Evolutionary conservation across 1,140 invertebrate species (phyloP).

Genomic region (Apocrypta bakeri): DNA sequence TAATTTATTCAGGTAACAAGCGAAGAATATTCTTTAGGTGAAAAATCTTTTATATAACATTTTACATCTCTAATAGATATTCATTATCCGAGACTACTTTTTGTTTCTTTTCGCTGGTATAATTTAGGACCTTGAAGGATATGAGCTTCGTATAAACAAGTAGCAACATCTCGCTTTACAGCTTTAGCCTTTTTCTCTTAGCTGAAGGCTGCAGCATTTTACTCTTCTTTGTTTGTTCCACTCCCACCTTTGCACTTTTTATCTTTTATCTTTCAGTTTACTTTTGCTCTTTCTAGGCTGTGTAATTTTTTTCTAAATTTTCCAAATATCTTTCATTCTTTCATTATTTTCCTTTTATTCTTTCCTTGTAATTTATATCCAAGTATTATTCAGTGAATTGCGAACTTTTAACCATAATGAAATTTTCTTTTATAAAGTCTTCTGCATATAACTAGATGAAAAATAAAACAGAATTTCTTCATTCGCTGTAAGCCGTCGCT

Average conservation of each 20-base stretch:
- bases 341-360: not conserved
- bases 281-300: not conserved
- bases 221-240: constrained; percentile 10
- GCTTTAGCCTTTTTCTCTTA: constrained; percentile 12
- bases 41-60: not conserved
- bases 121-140: not conserved
- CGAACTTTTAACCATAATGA: not conserved
- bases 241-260: not conserved
- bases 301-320: constrained; percentile 6
- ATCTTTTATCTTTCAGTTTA: constrained; percentile 5
- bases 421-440: not conserved
- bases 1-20: not conserved
- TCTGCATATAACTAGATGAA: not conserved
- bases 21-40: not conserved
- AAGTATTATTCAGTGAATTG: not conserved
- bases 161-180: constrained; percentile 3
- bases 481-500: not conserved
- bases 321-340: not conserved
- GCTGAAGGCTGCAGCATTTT: not conserved
- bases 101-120: not conserved
- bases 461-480: not conserved
- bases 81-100: not conserved
- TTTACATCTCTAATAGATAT: not conserved
- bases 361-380: not conserved
- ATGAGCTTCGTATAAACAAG: constrained; percentile 22